Conservation (phyloP, 2,888 invertebrate species). For the Dyspetes luteomarginatus region DNA sequence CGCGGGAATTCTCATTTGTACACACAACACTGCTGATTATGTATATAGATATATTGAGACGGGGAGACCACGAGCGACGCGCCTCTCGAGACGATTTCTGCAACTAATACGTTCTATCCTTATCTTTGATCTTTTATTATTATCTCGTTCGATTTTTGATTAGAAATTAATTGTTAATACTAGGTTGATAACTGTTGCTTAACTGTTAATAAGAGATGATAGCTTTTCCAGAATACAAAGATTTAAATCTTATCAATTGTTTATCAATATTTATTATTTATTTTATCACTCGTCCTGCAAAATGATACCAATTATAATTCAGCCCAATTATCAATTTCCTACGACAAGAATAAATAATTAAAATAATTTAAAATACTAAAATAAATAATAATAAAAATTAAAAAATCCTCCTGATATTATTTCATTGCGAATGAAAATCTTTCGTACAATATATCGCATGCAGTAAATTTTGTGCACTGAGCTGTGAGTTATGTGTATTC, state of each 20-base stretch:
- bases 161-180: not conserved
- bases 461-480: slow-evolving; percentile 2
- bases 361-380: not conserved
- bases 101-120: not conserved
- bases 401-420: not conserved
- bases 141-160: not conserved
- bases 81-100: not conserved
- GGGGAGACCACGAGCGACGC: too few species aligned
- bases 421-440: not conserved
- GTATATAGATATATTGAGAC: not conserved
- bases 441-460: slow-evolving; percentile 1
- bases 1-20: too few species aligned
- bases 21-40: too few species aligned
- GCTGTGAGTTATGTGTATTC: slow-evolving; percentile 33
- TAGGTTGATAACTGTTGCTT: not conserved
- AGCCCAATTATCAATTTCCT: too few species aligned
- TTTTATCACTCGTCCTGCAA: too few species aligned
- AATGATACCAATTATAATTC: too few species aligned
- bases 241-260: too few species aligned
- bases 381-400: not conserved
- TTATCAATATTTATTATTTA: too few species aligned
- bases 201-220: too few species aligned
- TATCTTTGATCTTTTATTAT: not conserved
- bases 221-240: too few species aligned
- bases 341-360: too few species aligned